Evolutionary conservation across 2,797 vertebrate genomes (phyloP).

Genomic region (Gymnothorax reevesii): DNA sequence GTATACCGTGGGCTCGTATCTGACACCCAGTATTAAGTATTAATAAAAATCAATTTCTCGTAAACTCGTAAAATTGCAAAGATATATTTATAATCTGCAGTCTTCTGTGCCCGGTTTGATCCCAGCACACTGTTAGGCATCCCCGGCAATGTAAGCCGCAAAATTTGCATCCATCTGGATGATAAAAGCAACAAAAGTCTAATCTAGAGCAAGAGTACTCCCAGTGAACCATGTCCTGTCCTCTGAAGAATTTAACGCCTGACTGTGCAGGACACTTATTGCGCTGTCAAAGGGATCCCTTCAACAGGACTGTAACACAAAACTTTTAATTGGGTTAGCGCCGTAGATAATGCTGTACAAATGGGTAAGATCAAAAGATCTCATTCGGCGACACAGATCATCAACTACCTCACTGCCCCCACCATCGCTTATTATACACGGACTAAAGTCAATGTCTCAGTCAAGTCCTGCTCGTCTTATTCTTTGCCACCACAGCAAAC

Average conservation of each 20-base stretch:
- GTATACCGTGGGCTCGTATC: background rate
- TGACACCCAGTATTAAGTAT: background rate
- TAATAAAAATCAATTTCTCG: background rate
- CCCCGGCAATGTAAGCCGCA: background rate
- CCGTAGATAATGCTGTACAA: constrained; percentile 28
- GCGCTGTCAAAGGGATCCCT: constrained; percentile 48
- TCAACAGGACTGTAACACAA: constrained; percentile 57
- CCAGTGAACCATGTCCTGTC: constrained; percentile 40
- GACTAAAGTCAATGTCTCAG: background rate
- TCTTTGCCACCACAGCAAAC: background rate
- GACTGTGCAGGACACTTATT: constrained; percentile 54
- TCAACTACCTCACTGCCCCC: constrained; percentile 8
- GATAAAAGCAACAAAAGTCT: constrained; percentile 26
- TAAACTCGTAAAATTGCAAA: background rate
- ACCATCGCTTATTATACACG: background rate
- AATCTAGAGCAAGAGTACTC: constrained; percentile 40
- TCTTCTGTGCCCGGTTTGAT: background rate
- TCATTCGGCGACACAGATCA: constrained; percentile 35
- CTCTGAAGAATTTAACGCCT: constrained; percentile 56
- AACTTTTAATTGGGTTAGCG: constrained; percentile 62
- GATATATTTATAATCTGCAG: background rate
- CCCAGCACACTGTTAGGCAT: background rate
- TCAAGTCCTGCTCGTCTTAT: background rate
- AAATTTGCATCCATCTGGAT: constrained; percentile 1
- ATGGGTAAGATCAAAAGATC: constrained; percentile 21